phyloP scores from a whole-genome alignment of 2,888 invertebrate genomes.

The Nezara viridula region DNA sequence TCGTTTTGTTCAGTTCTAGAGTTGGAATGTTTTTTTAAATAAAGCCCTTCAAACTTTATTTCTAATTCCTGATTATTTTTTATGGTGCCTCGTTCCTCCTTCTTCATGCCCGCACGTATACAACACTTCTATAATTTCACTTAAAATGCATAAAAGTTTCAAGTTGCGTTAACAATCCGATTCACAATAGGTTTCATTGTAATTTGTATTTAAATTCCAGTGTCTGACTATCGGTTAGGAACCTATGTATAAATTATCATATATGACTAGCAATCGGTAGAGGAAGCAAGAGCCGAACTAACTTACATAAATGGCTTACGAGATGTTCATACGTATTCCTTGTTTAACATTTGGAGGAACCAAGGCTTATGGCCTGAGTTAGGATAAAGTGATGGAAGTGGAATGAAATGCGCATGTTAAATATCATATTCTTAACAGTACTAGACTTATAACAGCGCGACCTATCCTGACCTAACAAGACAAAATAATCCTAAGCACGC shows the following conservation, averaged over 20 bases:
- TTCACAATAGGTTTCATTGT: conserved; percentile 19
- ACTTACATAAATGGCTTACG: background rate
- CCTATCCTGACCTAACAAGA: too few relatives aligned
- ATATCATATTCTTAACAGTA: too few relatives aligned
- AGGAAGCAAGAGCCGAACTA: background rate
- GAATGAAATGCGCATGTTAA: too few relatives aligned
- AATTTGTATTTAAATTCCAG: conserved; percentile 46
- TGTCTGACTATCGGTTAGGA: background rate
- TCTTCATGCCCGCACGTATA: too few relatives aligned
- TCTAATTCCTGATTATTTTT: background rate
- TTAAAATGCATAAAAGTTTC: background rate
- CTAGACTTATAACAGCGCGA: too few relatives aligned
- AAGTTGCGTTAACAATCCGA: background rate
- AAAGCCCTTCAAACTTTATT: background rate
- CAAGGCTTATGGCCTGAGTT: too few relatives aligned
- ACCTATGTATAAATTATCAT: conserved; percentile 43
- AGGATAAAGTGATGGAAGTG: too few relatives aligned
- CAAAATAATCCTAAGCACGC: too few relatives aligned
- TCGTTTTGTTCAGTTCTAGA: background rate
- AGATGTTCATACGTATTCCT: background rate
- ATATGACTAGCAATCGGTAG: conserved; percentile 24
- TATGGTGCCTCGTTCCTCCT: background rate
- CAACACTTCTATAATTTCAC: conserved; percentile 10
- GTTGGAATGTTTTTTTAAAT: background rate
- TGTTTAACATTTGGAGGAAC: background rate